Base-by-base conservation (phyloP, 2,888 invertebrate genomes). In the Drosophila histrio region DNA sequence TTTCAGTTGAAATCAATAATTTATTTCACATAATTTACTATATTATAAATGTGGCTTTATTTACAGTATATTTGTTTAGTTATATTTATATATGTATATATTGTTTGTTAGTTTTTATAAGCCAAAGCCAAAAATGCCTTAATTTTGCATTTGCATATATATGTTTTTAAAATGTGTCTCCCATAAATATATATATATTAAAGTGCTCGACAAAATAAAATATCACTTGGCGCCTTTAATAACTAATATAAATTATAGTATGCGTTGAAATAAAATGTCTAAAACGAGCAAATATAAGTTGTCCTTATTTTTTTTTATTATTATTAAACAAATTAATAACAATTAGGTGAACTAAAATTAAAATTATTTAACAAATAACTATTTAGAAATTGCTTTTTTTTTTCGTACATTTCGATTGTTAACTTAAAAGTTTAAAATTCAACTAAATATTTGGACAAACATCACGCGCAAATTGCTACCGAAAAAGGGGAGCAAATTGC, bases 341-440 rank as follows among this genome's bases (percentile, higher is more conserved):
- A 82, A 81, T 61, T 56, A 58, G 56, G 50, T 54, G 19, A 75
- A 81, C 71, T 79, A 82, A 82, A 72, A 63, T 86, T 86, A 87
- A 82, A 85, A 87, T 72, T 82, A 87, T 86, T 72, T 86, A 87
- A 82, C 88, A 86, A 86, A 67, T 83, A 80, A 77, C 61, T 87
- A 84, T 58, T 47, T 19, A 64, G 50, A 78, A 84, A 66, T 58
- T 50, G 36, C 24, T 59, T 61, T 17, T 7, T 28, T 26, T 22
- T 53, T 30, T 43, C 53, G 26, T 22, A 41, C 7, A 24, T 13
- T 52, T 22, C 21, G 44, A 8, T 62, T 32, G 26, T 56, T 38
- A 62, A 73, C 58, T 62, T 73, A 73, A 67, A 61, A 50, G 21
- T 44, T 41, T 28, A 34, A 60, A 87, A 84, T 72, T 68, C 28